phyloP scores from a whole-genome alignment of 2,888 invertebrate genomes.

The Tortricodes alternella region DNA sequence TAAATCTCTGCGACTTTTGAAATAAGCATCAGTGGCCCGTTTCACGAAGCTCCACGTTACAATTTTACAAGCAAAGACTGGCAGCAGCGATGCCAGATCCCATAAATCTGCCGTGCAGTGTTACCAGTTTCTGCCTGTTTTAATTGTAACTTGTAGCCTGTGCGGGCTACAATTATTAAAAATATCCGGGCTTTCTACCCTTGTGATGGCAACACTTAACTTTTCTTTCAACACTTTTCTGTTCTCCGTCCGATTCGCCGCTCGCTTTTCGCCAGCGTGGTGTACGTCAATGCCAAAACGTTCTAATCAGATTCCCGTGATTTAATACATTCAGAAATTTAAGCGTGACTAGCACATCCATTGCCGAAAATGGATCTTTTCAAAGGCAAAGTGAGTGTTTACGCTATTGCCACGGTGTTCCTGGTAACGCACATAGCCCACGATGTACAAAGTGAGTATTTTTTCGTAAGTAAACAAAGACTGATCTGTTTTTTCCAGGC shows the following conservation, averaged over 20 bases:
- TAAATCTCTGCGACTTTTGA: too few relatives aligned
- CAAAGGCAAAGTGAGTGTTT: slow-evolving; percentile 23
- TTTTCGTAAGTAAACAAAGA: slow-evolving; percentile 26
- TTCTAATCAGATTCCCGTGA: background rate
- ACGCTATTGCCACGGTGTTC: background rate
- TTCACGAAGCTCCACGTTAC: too few relatives aligned
- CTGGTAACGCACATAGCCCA: slow-evolving; percentile 1
- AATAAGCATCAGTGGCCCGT: too few relatives aligned
- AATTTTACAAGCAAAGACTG: too few relatives aligned
- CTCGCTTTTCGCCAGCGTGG: slow-evolving; percentile 25
- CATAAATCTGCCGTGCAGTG: too few relatives aligned
- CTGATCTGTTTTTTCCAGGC: slow-evolving; percentile 18
- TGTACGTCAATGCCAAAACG: slow-evolving; percentile 27
- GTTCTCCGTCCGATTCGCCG: slow-evolving; percentile 6
- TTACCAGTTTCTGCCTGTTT: too few relatives aligned
- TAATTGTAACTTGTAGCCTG: too few relatives aligned
- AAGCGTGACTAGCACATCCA: slow-evolving; percentile 24
- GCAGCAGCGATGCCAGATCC: too few relatives aligned
- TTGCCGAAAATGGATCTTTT: slow-evolving; percentile 20
- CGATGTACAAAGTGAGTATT: slow-evolving; percentile 6
- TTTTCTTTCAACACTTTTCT: slow-evolving; percentile 6
- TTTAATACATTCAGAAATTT: slow-evolving; percentile 5
- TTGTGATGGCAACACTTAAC: background rate
- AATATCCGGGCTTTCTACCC: background rate
- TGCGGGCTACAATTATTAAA: too few relatives aligned